Percentiles rank a stretch among this genome's conserved stretches.
Conservation (phyloP, 2,888 invertebrate genomes). For the Oxyteleia sp. region DNA sequence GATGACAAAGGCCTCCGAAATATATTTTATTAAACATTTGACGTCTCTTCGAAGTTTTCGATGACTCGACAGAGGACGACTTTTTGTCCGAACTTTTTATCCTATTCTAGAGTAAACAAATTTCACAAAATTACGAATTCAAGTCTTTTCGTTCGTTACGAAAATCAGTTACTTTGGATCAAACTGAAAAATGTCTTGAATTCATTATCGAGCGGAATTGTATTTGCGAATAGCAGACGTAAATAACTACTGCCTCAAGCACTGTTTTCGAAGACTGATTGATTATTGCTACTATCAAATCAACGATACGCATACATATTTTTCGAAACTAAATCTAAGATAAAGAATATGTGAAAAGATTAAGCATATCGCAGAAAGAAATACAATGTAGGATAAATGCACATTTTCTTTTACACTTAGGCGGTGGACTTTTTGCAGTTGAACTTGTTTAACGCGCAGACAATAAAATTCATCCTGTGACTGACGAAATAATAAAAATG, state of each 20-base stretch:
- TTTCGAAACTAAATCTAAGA: background rate
- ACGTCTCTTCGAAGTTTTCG: constrained; percentile 58
- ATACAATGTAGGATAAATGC: constrained; percentile 6
- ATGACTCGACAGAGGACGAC: constrained; percentile 25
- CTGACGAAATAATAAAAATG: background rate
- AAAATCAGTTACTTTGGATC: too few relatives aligned
- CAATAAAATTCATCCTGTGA: constrained; percentile 30
- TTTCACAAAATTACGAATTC: too few relatives aligned
- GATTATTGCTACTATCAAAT: constrained; percentile 32
- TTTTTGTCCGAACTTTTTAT: too few relatives aligned
- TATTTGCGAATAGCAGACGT: too few relatives aligned
- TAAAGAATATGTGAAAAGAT: constrained; percentile 49
- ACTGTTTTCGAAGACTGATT: constrained; percentile 53
- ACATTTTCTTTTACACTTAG: too few relatives aligned
- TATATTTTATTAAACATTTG: constrained; percentile 72
- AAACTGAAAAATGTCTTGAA: too few relatives aligned
- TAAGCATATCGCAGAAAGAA: constrained; percentile 51
- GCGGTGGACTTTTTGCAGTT: constrained; percentile 43
- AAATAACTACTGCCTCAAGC: too few relatives aligned
- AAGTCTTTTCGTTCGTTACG: too few relatives aligned
- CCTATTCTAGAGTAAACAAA: too few relatives aligned
- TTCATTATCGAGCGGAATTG: too few relatives aligned
- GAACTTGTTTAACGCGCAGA: constrained; percentile 12
- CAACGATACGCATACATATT: too few relatives aligned
- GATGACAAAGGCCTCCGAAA: constrained; percentile 67